Evolutionary conservation across 2,888 invertebrate species (phyloP), one percentile per base, ranked within the genome.

Genomic region (Dolichopus griseipennis): DNA sequence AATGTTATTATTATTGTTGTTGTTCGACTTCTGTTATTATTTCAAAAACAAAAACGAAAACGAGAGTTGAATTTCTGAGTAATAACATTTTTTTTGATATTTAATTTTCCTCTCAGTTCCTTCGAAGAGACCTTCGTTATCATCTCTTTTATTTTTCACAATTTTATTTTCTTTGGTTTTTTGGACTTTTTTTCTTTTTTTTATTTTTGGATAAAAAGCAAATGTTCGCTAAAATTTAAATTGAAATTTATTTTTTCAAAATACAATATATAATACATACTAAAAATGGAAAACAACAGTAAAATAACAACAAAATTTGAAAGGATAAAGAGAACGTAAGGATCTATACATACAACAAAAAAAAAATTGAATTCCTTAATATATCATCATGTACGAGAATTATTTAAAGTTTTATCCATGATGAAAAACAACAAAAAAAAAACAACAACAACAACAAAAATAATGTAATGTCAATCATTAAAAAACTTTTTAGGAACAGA

Each of bases 401-500:
- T 52, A 52, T 52, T 52, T n/a, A 52, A 52, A 41, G 41, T 41
- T 41, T 41, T 41, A 41, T 41, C 41, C 52, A 52, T 52, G n/a
- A 41, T 27, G 27, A 27, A 27, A 27, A 27, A 27, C 2, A 27
- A 12, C 3, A 6, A 41, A 15, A 41, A 41, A 15, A 41, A 41
- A 5, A 41, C 3, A 41, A 15, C 5, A 27, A 27, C 27, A 27
- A 37, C n/a, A n/a, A n/a, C n/a, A 52, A n/a, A 52, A 12, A 15
- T 18, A 18, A 52, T 18, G 15, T 15, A 52, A 52, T 52, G 52
- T 52, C 52, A 52, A 52, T 52, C 52, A 52, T 52, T 52, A 52
- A 52, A 52, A 41, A 52, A 18, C 15, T 52, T 52, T 52, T 12
- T 15, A 7, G 15, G 18, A 18, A n/a, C 5, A 52, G 15, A 15